Percentiles rank a stretch among this genome's conserved stretches.
Conservation (phyloP, 2,888 invertebrate species). For the Rambutsinella grinnellia region DNA sequence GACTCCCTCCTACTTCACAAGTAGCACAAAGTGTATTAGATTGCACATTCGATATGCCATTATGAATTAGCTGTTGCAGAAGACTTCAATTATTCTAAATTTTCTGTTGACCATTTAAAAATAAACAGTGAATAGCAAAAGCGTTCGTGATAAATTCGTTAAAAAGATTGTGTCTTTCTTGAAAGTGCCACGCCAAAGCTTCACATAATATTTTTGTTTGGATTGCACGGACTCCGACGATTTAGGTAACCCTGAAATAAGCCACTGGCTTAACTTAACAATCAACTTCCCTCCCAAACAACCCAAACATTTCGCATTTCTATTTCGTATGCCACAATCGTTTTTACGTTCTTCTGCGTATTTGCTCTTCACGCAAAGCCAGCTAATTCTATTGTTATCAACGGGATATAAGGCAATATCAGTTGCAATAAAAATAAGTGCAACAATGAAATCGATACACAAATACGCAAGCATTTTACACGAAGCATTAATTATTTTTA, state of each 20-base stretch:
- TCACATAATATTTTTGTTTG: slow-evolving; percentile 20
- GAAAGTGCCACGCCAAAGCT: no score
- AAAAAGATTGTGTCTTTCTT: no score
- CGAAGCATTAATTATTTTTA: no score
- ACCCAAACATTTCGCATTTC: neutral
- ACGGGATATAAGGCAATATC: neutral
- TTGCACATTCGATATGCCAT: neutral
- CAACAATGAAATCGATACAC: neutral
- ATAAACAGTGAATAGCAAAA: no score
- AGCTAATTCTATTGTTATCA: neutral
- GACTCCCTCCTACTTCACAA: neutral
- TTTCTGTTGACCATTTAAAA: neutral
- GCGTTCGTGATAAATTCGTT: no score
- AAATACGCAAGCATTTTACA: no score
- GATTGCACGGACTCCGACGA: slow-evolving; percentile 45
- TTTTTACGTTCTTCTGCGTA: neutral
- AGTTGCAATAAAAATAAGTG: neutral
- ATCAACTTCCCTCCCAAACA: neutral
- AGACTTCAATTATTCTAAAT: neutral
- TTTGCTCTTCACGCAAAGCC: neutral
- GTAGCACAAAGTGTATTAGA: neutral
- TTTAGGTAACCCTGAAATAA: slow-evolving; percentile 50
- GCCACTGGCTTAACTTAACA: neutral
- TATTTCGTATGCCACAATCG: neutral
- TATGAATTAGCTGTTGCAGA: neutral